Base-by-base conservation (phyloP, 2,113 vertebrate genomes). In the Callocephalon fimbriatum region DNA sequence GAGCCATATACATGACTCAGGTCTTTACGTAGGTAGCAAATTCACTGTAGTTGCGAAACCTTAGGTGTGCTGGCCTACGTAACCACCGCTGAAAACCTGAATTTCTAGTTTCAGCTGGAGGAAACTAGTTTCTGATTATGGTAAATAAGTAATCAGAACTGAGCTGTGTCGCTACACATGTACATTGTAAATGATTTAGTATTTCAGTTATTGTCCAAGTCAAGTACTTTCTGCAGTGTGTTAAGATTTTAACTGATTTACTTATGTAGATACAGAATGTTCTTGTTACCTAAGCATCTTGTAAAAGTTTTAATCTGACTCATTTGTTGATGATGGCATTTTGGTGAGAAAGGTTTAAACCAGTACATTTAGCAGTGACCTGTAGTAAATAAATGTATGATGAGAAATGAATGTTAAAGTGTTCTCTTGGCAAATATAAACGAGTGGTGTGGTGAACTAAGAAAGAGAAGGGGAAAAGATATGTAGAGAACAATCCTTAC, bases 131-230 rank as follows among this genome's bases (percentile, higher is more conserved):
- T 94, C 45, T 81, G 35, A 76, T 88, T 81, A 45, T 18, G 27
- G 79, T 91, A 94, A 91, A 88, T 96, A 92, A 97, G 37, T 86
- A 85, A 91, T 90, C 67, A 93, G 63, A 86, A 88, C 4, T 54
- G 38, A 93, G 73, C 74, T 83, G 53, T 66, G 47, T 77, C 67
- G 51, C 25, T 85, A 5, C 19, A 32, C 13, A 31, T 21, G 15
- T 67, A 29, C 50, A 45, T 23, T 68, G 85, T 47, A 59, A 77
- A 54, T 38, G 1, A 2, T 15, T 35, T 50, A 72, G 38, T 71
- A 18, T 73, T 81, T 92, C 47, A 77, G 38, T 16, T 47, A 4
- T 45, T 59, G 20, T 50, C 42, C 21, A 61, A 45, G 12, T 66
- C 53, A 74, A 47, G 22, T 59, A 35, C 11, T 83, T 77, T 63